Base-by-base conservation (phyloP, 1,140 invertebrate species). In the Cryptotermes secundus region DNA sequence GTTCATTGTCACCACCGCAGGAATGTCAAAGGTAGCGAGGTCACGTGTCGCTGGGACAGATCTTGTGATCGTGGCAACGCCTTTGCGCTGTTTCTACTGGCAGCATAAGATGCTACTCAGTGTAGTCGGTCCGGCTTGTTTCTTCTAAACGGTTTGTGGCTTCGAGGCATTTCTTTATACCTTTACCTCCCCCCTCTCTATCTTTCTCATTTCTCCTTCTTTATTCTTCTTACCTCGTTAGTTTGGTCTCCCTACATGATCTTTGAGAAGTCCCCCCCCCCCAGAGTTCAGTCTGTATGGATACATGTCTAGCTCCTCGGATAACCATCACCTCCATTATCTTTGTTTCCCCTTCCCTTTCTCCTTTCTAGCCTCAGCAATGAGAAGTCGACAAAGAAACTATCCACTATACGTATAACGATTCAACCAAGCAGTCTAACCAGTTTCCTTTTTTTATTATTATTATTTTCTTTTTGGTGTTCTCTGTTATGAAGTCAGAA, bases 261-360 rank as follows among this genome's bases (percentile, higher is more conserved):
- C 59, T n/a, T 49, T 72, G 59, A 72, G 31, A 26, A 31, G n/a
- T 22, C 9, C 9, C 45, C 45, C 16, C 16, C 45, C 16, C 2
- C 45, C 7, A 49, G 3, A 49, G 59, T 31, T 31, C 26, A 72
- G 59, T 72, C 59, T 31, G 7, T 7, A 72, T 31, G 59, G n/a
- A n/a, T 72, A n/a, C 59, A 4, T 72, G 59, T 49, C 59, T 72
- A 31, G 26, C 26, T 72, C 9, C 59, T 26, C 26, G n/a, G 59
- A 72, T 72, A 72, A 72, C 59, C n/a, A 72, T 72, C 59, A 72
- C n/a, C 26, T 72, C n/a, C 26, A 72, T 72, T 72, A 72, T 72
- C 26, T 72, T 31, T 72, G 6, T n/a, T n/a, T 72, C 59, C 12
- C 45, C 16, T 2, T 49, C 45, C 22, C 45, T 49, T 22, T 49